A percentile compares a stretch with the other conserved stretches of the same genome.
Conservation (phyloP, 2,888 invertebrate species). For the Arge pagana region DNA sequence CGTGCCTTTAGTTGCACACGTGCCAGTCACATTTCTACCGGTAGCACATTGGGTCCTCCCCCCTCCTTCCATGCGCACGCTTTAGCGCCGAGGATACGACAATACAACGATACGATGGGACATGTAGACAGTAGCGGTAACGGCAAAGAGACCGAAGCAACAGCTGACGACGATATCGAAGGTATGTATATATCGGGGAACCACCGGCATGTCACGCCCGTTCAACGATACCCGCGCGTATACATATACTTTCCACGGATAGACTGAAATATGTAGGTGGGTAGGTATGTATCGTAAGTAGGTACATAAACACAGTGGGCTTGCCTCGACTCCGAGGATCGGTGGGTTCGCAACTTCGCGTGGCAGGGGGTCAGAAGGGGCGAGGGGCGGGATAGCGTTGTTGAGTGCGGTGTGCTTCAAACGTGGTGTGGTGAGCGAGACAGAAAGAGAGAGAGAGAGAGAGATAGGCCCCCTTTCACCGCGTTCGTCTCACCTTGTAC, state of each 20-base stretch:
- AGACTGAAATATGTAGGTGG: conserved; percentile 32
- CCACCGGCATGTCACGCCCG: too few relatives aligned
- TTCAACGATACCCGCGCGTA: conserved; percentile 24
- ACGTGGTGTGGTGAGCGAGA: conserved; percentile 19
- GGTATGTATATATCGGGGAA: too few relatives aligned
- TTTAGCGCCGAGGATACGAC: too few relatives aligned
- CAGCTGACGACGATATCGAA: conserved; percentile 48
- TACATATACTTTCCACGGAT: conserved; percentile 37
- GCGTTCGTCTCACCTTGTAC: conserved; percentile 20
- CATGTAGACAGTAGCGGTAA: conserved; percentile 24
- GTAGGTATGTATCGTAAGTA: conserved; percentile 32
- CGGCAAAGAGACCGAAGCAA: conserved; percentile 36
- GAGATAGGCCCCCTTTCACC: conserved; percentile 12
- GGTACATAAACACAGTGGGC: conserved; percentile 38
- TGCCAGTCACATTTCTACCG: conserved; percentile 22
- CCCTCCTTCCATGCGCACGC: conserved; percentile 8
- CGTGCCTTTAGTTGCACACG: conserved; percentile 17
- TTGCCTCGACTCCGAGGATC: too few relatives aligned
- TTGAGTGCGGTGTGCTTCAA: too few relatives aligned
- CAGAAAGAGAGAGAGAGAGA: conserved; percentile 10
- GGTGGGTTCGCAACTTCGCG: too few relatives aligned
- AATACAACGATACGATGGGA: conserved; percentile 11
- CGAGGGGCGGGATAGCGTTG: too few relatives aligned
- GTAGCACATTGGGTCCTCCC: conserved; percentile 27
- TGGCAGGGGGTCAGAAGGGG: too few relatives aligned